Conservation (phyloP, 2,113 vertebrate genomes). For the Alosa alosa region DNA sequence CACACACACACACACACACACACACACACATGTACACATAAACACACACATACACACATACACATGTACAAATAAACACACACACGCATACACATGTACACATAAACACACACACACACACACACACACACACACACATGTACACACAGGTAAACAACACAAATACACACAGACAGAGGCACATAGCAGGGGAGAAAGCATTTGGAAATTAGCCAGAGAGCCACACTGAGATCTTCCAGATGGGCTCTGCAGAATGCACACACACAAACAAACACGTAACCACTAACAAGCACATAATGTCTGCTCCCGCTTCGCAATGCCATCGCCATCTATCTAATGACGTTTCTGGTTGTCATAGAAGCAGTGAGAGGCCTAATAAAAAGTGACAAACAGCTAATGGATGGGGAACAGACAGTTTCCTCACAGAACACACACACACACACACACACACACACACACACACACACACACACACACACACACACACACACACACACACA, state of each 20-base stretch:
- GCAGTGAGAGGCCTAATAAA: neutral
- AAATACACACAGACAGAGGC: neutral
- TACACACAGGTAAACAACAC: neutral
- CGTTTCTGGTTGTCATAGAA: neutral
- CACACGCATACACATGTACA: neutral
- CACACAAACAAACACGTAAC: neutral
- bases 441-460: neutral
- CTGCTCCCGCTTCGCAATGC: too few relatives aligned
- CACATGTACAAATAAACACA: neutral
- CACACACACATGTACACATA: neutral
- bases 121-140: neutral
- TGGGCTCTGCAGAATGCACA: neutral
- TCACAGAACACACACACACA: neutral
- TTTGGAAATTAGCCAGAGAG: too few relatives aligned
- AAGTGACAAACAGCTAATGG: neutral
- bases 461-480: neutral
- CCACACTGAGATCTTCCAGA: too few relatives aligned
- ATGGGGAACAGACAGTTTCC: neutral
- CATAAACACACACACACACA: neutral
- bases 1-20: slow-evolving; percentile 28
- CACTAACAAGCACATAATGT: too few relatives aligned
- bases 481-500: neutral
- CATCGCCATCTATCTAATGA: too few relatives aligned
- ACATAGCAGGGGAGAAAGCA: neutral
- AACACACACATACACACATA: neutral